phyloP scores from a whole-genome alignment of 2,113 vertebrate species.

The Nerophis ophidion region DNA sequence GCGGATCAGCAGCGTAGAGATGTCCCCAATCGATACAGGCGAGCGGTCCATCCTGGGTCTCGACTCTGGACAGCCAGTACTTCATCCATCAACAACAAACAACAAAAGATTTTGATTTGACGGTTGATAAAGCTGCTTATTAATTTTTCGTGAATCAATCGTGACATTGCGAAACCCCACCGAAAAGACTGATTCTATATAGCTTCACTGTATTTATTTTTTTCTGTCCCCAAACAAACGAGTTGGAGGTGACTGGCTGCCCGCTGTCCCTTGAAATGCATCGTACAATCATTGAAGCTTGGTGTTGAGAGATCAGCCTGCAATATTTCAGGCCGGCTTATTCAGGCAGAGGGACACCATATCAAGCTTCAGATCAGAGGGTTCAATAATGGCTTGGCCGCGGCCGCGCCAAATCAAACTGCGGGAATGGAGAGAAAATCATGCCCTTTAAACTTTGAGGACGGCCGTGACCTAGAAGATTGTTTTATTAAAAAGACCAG shows the following conservation, averaged over 20 bases:
- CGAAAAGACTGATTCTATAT: background rate
- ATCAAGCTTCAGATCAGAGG: slow-evolving; percentile 45
- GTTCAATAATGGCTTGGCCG: slow-evolving; percentile 50
- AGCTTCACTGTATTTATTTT: slow-evolving; percentile 15
- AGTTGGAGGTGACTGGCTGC: slow-evolving; percentile 23
- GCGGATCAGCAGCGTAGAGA: no score
- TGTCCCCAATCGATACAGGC: no score
- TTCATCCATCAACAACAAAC: fast-evolving
- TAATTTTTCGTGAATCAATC: no score
- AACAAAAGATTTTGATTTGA: fast-evolving
- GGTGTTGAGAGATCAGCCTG: slow-evolving; percentile 43
- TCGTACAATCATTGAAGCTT: slow-evolving; percentile 35
- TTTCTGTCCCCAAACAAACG: slow-evolving; percentile 26
- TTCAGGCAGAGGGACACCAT: slow-evolving; percentile 21
- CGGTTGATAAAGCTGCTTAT: no score
- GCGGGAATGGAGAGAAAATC: slow-evolving; percentile 32
- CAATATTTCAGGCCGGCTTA: slow-evolving; percentile 45
- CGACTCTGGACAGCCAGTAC: fast-evolving
- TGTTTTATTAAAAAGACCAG: slow-evolving; percentile 31
- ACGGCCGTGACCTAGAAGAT: slow-evolving; percentile 28
- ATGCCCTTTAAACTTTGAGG: slow-evolving; percentile 37
- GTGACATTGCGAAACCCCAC: no score
- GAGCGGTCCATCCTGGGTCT: fast-evolving
- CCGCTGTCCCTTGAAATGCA: slow-evolving; percentile 15
- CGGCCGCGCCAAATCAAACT: slow-evolving; percentile 32